Evolutionary conservation across 2,797 vertebrate species (phyloP).

Genomic region (Hippoglossus hippoglossus): DNA sequence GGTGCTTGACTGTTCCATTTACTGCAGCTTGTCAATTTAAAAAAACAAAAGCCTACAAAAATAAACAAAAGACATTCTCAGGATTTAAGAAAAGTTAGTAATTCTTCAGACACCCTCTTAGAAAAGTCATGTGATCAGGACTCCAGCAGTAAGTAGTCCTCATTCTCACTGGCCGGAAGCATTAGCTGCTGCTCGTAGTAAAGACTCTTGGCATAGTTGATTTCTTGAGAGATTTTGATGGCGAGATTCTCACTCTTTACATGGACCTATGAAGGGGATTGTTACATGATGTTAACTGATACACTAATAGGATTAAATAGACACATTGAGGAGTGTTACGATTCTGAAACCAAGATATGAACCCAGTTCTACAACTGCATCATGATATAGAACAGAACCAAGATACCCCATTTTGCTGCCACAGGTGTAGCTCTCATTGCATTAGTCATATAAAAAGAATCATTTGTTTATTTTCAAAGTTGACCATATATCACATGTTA

Average conservation of each 20-base stretch:
- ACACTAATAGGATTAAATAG: neutral
- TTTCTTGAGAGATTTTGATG: slow-evolving; percentile 95
- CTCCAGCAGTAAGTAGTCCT: slow-evolving; percentile 91
- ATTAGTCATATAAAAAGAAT: too few relatives aligned
- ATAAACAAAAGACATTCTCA: slow-evolving; percentile 10
- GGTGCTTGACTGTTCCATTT: slow-evolving; percentile 15
- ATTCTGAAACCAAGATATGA: neutral
- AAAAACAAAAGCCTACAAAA: slow-evolving; percentile 30
- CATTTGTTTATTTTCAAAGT: too few relatives aligned
- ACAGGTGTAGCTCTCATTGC: too few relatives aligned
- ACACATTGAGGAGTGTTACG: neutral
- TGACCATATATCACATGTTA: too few relatives aligned
- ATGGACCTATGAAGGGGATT: slow-evolving; percentile 86
- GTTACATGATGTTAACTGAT: neutral
- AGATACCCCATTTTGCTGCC: too few relatives aligned
- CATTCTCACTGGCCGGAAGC: slow-evolving; percentile 90
- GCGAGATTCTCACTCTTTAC: slow-evolving; percentile 94
- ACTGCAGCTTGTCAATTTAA: slow-evolving; percentile 18
- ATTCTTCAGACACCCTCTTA: neutral
- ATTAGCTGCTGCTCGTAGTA: slow-evolving; percentile 99
- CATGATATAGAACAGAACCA: too few relatives aligned
- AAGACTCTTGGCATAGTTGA: slow-evolving; percentile 99
- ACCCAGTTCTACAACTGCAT: neutral
- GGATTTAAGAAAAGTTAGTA: slow-evolving; percentile 1
- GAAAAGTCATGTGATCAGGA: slow-evolving; percentile 74